Evolutionary conservation across 2,113 vertebrate genomes (phyloP).

Genomic region (Pangasianodon gigas): DNA sequence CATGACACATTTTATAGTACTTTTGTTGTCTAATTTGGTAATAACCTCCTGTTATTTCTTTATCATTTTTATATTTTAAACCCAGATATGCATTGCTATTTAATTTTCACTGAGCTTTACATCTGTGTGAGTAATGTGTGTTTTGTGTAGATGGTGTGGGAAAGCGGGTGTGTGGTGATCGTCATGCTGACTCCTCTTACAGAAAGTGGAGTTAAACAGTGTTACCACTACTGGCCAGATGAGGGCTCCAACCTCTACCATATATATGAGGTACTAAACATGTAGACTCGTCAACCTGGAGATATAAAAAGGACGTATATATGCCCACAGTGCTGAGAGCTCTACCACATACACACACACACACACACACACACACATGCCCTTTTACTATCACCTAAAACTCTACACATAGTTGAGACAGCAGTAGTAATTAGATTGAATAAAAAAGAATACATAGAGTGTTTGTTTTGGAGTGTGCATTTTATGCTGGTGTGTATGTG

Average conservation of each 20-base stretch:
- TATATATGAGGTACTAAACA: conserved; percentile 87
- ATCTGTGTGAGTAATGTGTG: conserved; percentile 35
- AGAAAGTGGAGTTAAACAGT: conserved; percentile 92
- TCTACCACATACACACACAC: background rate
- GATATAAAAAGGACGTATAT: background rate
- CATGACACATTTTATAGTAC: background rate
- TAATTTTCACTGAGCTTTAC: background rate
- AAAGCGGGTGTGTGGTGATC: conserved; percentile 94
- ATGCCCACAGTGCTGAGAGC: background rate
- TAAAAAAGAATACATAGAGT: background rate
- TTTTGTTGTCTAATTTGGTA: background rate
- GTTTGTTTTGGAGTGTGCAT: background rate
- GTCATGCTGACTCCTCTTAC: conserved; percentile 93
- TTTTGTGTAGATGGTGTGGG: conserved; percentile 95
- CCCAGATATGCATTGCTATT: background rate
- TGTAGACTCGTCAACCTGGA: background rate
- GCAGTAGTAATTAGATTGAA: background rate
- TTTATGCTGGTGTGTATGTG: conserved; percentile 10
- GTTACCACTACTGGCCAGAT: conserved; percentile 96
- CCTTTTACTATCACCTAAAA: background rate
- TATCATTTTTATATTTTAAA: background rate
- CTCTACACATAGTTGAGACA: background rate
- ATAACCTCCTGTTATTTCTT: background rate
- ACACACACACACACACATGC: background rate
- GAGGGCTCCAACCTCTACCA: conserved; percentile 96